These are phyloP conservation scores for Crepidodera aurea DNA, from an alignment of 2,888 invertebrate species.

Conservation along the genomic window DNA sequence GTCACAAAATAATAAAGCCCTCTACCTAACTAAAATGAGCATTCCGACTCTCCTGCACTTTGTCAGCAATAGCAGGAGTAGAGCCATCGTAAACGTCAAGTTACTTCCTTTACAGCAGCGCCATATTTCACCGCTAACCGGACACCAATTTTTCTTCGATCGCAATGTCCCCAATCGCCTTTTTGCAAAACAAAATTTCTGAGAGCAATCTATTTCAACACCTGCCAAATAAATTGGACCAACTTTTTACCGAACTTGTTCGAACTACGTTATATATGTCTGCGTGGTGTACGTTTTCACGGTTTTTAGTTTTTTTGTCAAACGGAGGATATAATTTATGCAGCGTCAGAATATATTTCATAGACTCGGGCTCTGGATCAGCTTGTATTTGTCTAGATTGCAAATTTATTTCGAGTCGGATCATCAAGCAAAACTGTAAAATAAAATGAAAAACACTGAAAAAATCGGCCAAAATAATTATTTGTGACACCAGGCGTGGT, in stretches of 20 bases:
- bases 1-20: no score
- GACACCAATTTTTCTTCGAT: constrained; percentile 28
- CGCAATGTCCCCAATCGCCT: constrained; percentile 24
- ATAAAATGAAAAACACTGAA: no score
- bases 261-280: constrained; percentile 26
- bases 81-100: constrained; percentile 13
- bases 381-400: neutral
- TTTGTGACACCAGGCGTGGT: no score
- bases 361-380: constrained; percentile 9
- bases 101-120: constrained; percentile 1
- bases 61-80: neutral
- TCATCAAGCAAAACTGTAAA: no score
- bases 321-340: constrained; percentile 17
- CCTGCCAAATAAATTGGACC: constrained; percentile 36
- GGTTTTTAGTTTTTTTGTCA: constrained; percentile 14
- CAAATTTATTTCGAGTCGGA: no score
- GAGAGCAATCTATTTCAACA: constrained; percentile 33
- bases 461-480: no score
- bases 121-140: constrained; percentile 25
- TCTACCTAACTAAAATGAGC: neutral
- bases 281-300: constrained; percentile 1
- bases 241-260: constrained; percentile 29
- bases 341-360: constrained; percentile 20
- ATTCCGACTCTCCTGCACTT: neutral
- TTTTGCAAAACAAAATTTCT: constrained; percentile 33